Base-by-base conservation (phyloP, 2,113 vertebrate species). In the Phycodurus eques region DNA sequence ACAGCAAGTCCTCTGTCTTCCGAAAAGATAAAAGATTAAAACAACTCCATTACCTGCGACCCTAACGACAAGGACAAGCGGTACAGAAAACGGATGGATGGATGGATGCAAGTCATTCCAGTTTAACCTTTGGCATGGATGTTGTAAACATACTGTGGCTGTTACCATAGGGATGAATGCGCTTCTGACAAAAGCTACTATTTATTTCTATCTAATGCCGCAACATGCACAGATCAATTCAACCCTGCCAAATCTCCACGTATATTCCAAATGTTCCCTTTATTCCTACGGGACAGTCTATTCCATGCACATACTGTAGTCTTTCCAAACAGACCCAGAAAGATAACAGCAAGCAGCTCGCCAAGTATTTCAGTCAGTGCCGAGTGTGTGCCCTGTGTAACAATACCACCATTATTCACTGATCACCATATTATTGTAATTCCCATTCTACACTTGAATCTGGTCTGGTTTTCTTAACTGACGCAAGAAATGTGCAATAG, bases 111-210 rank as follows among this genome's bases (percentile, higher is more conserved):
- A 22, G 65, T 71, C 39, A 17, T 73, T 84, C 66, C 63, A 46
- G 5, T 74, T 77, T 67, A 0, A 1, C 81, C 46, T 71, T 59
- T 35, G 54, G 71, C 78, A 66, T 47, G 10, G 56, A 64, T 66
- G 49, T 67, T 68, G 76, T 73, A 82, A 75, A 87, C 80, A 82
- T 39, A 35, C 31, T 59, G 22, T 31, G 64, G 63, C 51, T 0
- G 74, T 88, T 82, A 72, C 80, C 83, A 80, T 75, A 68, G 85
- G 51, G 62, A 85, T 42, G 0, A 31, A 65, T 80, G 35, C 64
- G 11, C 35, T 22, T 56, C 43, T 71, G 68, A 47, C 31, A 35
- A 35, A 61, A 35, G 31, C 59, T 35, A 60, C 14, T 2, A 8
- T 53, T 6, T 17, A 53, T 17, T 17, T 35, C 59, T 35, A 17